Evolutionary conservation across 2,888 invertebrate genomes (phyloP), one percentile per base, ranked within the genome.

Genomic region (Allygus modestus): DNA sequence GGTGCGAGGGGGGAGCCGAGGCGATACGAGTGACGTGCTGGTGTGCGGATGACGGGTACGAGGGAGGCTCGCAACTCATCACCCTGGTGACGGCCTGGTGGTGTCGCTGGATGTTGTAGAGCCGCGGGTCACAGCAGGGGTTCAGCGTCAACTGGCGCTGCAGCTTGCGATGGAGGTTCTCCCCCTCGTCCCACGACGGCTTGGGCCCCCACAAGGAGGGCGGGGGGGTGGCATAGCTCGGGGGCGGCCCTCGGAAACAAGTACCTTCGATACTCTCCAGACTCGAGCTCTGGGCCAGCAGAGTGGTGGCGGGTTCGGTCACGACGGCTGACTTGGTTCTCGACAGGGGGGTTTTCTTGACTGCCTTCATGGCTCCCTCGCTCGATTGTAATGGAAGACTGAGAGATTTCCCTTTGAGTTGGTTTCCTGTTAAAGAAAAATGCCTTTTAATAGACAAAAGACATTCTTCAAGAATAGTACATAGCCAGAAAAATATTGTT

Each of bases 121-220:
- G 90, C 84, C 97, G 91, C 5, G 96, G 95, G 91, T 97, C 97
- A 87, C 94, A 94, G 26, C 84, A 92, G 0, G 97, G 97, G 90
- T 97, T 96, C n/a, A 97, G 90, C 17, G 96, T 96, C 71, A 96
- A 91, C 89, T 97, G 96, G 5, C 97, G 92, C 87, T 94, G 95
- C 43, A 97, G 91, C 90, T 96, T 97, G 84, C 94, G 92, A 89
- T 97, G 97, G 85, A 95, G 92, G 89, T 96, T 96, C 0, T 92
- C 92, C 0, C 89, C 87, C 84, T 90, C 90, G 82, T 90, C 89
- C 20, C 88, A 87, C 20, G 90, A 33, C 31, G 9, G 89, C 88
- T 17, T 89, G 88, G 90, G 85, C 90, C 91, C 88, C 87, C 73
- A 88, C 51, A 83, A 37, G 12, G 69, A 43, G 12, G 73, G 83